Base-by-base conservation (phyloP, 2,888 invertebrate species). In the Microctonus brassicae region DNA sequence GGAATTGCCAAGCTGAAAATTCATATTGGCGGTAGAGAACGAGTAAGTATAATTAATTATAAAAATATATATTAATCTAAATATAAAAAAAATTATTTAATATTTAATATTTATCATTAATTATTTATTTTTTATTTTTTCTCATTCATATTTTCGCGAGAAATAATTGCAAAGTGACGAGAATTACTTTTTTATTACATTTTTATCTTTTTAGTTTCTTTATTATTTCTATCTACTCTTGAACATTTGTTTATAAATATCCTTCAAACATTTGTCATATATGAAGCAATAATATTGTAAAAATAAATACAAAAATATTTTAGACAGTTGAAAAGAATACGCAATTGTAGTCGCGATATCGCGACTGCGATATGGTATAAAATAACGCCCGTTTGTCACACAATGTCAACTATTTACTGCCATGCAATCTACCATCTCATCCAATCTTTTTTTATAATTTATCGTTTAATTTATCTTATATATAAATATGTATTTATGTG, bases 1-100 rank as follows among this genome's bases (percentile, higher is more conserved):
- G 97, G 97, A 13, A 90, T 95, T 66, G 93, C 97, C 11, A 91
- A 95, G 75, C 92, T 96, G 80, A 93, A 94, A 75, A 92, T 97
- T 34, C 90, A 94, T 81, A 91, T 97, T 66, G 95, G 95, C 33
- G 95, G 95, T 88, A 90, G 94, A 77, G 94, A 95, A 88, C 94
- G 95, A 92, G 96, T 95, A 79, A 83, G 80, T 76, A 63, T 63
- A 13, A 13, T 10, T n/a, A 53, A 20, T 9, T 1, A 53, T 10
- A 24, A 22, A 9, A 10, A 53, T 53, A 3, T n/a, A 42, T 42
- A 42, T n/a, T 7, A 7, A n/a, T 7, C 33, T 33, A 7, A 33
- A n/a, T n/a, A n/a, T n/a, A n/a, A n/a, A n/a, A n/a, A n/a, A n/a
- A n/a, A n/a, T n/a, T n/a, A n/a, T n/a, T n/a, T n/a, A n/a, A n/a